These are phyloP conservation scores for Misgurnus mizolepis DNA, from an alignment of 2,113 vertebrate species.

Conservation along the genomic window DNA sequence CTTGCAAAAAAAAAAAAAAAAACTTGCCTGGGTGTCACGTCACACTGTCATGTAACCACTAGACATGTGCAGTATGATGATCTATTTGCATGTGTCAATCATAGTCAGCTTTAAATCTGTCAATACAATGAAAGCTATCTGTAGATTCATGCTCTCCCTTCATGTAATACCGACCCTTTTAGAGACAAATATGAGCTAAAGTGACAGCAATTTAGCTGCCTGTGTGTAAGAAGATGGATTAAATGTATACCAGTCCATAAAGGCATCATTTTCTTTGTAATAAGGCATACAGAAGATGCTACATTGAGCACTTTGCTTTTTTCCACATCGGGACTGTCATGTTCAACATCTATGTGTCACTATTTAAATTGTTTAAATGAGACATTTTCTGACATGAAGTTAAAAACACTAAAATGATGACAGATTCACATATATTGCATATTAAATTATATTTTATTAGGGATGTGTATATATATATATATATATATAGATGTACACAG, in stretches of 20 bases:
- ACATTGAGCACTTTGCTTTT: too few relatives aligned
- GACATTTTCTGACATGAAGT: too few relatives aligned
- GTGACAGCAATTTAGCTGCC: conserved; percentile 10
- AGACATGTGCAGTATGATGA: conserved; percentile 28
- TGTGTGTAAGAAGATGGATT: background rate
- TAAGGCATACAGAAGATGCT: too few relatives aligned
- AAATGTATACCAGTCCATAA: background rate
- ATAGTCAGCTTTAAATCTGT: conserved; percentile 18
- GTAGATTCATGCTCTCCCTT: background rate
- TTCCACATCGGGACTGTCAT: too few relatives aligned
- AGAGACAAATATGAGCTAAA: background rate
- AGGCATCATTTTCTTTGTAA: background rate
- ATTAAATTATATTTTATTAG: too few relatives aligned
- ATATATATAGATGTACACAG: too few relatives aligned
- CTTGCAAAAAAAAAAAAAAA: background rate
- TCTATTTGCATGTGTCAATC: conserved; percentile 37
- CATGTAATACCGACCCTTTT: background rate
- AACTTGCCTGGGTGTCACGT: background rate
- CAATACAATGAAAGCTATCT: conserved; percentile 15
- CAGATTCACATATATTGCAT: too few relatives aligned
- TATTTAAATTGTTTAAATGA: too few relatives aligned
- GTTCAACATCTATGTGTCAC: too few relatives aligned
- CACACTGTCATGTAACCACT: background rate
- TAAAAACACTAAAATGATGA: too few relatives aligned
- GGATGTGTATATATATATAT: too few relatives aligned